Percentiles rank a stretch among this genome's conserved stretches.
These are phyloP conservation scores for Heliocidaris tuberculata DNA, from an alignment of 35 echinoderm and acorn worm species.

Conservation along the genomic window DNA sequence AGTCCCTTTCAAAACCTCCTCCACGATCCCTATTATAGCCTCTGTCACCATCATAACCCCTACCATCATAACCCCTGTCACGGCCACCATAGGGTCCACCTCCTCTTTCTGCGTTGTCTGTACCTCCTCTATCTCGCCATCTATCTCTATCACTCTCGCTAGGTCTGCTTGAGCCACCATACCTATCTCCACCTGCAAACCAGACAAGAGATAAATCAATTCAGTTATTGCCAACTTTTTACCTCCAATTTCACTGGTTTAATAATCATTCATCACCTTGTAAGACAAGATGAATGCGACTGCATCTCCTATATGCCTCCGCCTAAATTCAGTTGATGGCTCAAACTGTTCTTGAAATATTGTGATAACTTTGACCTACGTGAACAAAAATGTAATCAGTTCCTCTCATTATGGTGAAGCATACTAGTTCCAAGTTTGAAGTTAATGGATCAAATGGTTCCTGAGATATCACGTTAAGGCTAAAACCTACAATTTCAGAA, in stretches of 20 bases:
- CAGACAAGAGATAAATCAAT: neutral
- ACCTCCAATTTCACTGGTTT: neutral
- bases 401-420: no score
- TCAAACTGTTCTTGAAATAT: no score
- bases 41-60: constrained; percentile 8
- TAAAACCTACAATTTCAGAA: no score
- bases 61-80: neutral
- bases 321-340: no score
- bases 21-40: constrained; percentile 22
- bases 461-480: no score
- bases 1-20: constrained; percentile 36
- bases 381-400: no score
- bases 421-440: no score
- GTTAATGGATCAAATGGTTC: no score
- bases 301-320: no score
- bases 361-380: no score
- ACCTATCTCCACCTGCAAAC: constrained; percentile 17
- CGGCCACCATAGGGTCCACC: constrained; percentile 24
- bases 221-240: neutral
- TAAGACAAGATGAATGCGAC: no score
- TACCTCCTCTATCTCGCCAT: constrained; percentile 37
- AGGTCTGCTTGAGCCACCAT: neutral
- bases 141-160: constrained; percentile 46
- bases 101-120: constrained; percentile 40
- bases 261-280: neutral